These are phyloP conservation scores for Euproctis similis DNA, from an alignment of 2,888 invertebrate genomes.

Conservation along the genomic window DNA sequence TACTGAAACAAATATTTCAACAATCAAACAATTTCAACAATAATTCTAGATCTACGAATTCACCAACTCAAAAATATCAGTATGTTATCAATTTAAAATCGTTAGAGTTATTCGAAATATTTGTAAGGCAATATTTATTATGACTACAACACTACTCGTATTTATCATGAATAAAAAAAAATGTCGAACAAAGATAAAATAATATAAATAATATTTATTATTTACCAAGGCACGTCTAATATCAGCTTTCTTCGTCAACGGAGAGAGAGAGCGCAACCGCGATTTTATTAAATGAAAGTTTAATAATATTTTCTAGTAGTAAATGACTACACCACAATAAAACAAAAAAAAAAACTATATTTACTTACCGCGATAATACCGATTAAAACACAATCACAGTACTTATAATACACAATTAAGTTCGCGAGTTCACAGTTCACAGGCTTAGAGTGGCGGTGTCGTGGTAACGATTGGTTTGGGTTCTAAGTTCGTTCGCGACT, in stretches of 20 bases:
- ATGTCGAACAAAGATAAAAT: background rate
- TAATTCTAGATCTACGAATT: no score
- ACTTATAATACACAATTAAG: constrained; percentile 41
- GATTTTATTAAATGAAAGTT: constrained; percentile 34
- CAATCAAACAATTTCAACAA: no score
- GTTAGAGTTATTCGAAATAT: no score
- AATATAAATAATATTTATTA: constrained; percentile 29
- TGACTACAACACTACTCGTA: no score
- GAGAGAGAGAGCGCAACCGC: constrained; percentile 39
- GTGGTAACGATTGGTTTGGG: constrained; percentile 36
- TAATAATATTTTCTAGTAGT: constrained; percentile 10
- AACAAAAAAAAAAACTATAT: no score
- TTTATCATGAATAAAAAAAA: no score
- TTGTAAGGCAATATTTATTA: no score
- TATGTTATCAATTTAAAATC: no score
- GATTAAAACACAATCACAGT: constrained; percentile 47
- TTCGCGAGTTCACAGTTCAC: constrained; percentile 62
- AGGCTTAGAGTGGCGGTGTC: constrained; percentile 28
- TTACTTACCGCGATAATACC: constrained; percentile 36
- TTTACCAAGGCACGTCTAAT: constrained; percentile 23
- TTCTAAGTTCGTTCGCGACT: constrained; percentile 67
- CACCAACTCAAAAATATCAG: no score
- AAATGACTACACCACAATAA: constrained; percentile 13
- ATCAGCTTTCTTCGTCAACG: constrained; percentile 40
- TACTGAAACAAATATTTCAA: no score